Evolutionary conservation across 1,140 invertebrate species (phyloP).

Genomic region (Aphidius ervi): DNA sequence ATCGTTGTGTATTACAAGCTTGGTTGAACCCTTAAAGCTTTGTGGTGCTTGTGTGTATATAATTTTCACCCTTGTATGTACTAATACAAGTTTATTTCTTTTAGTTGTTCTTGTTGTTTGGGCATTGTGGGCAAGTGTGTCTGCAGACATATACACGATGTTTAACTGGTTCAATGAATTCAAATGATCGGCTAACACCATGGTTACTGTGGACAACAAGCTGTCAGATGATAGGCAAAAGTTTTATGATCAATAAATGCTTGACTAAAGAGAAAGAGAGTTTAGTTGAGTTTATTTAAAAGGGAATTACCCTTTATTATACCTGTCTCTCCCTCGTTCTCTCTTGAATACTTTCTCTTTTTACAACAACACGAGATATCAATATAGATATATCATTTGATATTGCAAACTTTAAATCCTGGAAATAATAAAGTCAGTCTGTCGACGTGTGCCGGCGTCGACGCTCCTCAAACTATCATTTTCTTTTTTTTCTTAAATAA

Average conservation of each 20-base stretch:
- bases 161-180: conserved; percentile 13
- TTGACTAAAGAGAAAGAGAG: conserved; percentile 39
- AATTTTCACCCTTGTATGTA: too few relatives aligned
- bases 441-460: conserved; percentile 41
- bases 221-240: conserved; percentile 53
- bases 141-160: too few relatives aligned
- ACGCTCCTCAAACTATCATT: not conserved
- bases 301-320: not conserved
- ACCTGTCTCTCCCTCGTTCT: conserved; percentile 3
- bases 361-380: too few relatives aligned
- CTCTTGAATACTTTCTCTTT: conserved; percentile 18
- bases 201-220: conserved; percentile 53
- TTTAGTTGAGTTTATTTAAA: conserved; percentile 15
- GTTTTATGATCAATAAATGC: conserved; percentile 51
- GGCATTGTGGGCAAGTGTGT: too few relatives aligned
- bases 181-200: conserved; percentile 29
- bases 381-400: too few relatives aligned
- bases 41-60: too few relatives aligned
- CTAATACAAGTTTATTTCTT: too few relatives aligned
- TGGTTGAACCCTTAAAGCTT: too few relatives aligned
- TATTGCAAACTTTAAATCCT: too few relatives aligned
- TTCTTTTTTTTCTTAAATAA: not conserved
- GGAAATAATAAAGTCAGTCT: conserved; percentile 38
- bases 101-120: too few relatives aligned
- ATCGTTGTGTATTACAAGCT: too few relatives aligned